These are phyloP conservation scores for Liodrosophila aerea DNA, from an alignment of 2,888 invertebrate species.

Conservation along the genomic window DNA sequence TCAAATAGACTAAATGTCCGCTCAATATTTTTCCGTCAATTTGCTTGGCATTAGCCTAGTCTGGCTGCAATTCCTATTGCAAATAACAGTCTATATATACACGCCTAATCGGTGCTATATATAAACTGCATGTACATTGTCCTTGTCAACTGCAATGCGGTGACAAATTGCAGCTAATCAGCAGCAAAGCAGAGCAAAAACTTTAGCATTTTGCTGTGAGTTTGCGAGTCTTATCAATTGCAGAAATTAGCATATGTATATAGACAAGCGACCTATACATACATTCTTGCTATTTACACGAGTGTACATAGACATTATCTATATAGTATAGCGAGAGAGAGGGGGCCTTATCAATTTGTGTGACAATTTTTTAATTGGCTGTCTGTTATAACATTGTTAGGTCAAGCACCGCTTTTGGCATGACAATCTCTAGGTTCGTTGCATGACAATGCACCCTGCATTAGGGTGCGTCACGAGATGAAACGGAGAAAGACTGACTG, in stretches of 20 bases:
- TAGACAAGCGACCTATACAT: conserved; percentile 1
- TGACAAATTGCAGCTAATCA: conserved; percentile 72
- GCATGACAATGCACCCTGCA: conserved; percentile 50
- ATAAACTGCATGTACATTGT: conserved; percentile 37
- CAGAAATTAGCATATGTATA: conserved; percentile 57
- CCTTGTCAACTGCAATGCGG: conserved; percentile 61
- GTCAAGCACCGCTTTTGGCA: conserved; percentile 72
- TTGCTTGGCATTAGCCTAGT: too few species aligned
- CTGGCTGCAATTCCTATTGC: too few species aligned
- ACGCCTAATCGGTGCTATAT: too few species aligned
- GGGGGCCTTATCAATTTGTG: conserved; percentile 41
- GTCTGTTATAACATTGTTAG: conserved; percentile 66
- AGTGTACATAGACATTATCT: conserved; percentile 19
- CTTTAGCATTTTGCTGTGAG: conserved; percentile 19
- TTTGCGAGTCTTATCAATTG: conserved; percentile 61
- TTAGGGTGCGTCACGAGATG: conserved; percentile 40
- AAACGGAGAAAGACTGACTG: conserved; percentile 1
- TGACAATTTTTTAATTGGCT: conserved; percentile 56
- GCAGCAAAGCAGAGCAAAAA: conserved; percentile 24
- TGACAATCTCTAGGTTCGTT: conserved; percentile 43
- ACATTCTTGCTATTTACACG: conserved; percentile 12
- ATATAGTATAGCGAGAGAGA: conserved; percentile 8
- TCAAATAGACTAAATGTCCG: too few species aligned
- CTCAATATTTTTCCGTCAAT: too few species aligned
- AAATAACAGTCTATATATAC: too few species aligned